Evolutionary conservation across 2,113 vertebrate species (phyloP), one percentile per base, ranked within the genome.

Genomic region (Lophura nycthemera): DNA sequence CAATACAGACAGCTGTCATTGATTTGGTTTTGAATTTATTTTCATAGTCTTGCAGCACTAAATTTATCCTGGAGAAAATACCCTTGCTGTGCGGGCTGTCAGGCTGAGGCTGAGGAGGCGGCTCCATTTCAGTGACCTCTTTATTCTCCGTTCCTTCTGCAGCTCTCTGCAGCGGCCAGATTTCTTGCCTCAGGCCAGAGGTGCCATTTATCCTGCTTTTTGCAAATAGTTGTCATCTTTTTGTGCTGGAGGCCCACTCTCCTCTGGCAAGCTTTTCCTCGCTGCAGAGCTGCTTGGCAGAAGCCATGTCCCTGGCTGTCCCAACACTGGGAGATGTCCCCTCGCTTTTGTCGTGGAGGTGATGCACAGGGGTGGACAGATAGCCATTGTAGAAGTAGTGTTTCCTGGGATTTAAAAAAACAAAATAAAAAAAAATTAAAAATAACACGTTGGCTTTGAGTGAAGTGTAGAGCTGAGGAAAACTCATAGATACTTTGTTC

Each of bases 331-430:
- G 22, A n/a, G 38, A 25, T 72, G n/a, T 40, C 18, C 38, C 29
- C 54, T 76, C 19, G 20, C 8, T 48, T 72, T 43, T 54, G 17
- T 69, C 0, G 0, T 17, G 3, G 11, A 80, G 60, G 18, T 61
- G 42, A 34, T 11, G 72, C 12, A 42, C 57, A 47, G 18, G 20
- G 5, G 1, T 50, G 40, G 63, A 52, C 47, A n/a, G 25, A 36
- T 13, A 71, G 16, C 24, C 16, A 3, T 20, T 7, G 5, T 20
- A 8, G 22, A 75, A 85, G 6, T 19, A 63, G 36, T 7, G 2
- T 13, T 54, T 30, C 36, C 24, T 2, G 5, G 59, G 20, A 4
- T 52, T 16, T 6, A 48, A 40, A 13, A 5, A 48, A 63, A 25
- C 11, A 61, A 38, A 50, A 40, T 8, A 6, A 6, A 47, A 59